Percentiles rank a stretch among this genome's conserved stretches.
Evolutionary conservation across 2,797 vertebrate genomes (phyloP).

Genomic region (Meriones psammophilus): DNA sequence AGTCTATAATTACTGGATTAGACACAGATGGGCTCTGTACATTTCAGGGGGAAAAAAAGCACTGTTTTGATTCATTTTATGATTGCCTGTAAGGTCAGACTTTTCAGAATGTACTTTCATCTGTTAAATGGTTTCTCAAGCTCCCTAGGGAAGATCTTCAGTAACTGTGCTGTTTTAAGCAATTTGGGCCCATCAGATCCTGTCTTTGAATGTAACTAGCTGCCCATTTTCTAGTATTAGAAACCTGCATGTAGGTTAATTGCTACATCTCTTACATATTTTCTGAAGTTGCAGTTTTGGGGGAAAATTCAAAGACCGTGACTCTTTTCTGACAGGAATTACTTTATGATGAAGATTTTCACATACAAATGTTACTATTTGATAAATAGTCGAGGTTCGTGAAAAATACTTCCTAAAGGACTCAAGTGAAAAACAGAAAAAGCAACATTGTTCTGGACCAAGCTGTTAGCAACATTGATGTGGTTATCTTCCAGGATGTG

Average conservation of each 20-base stretch:
- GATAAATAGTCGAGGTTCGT: constrained; percentile 75
- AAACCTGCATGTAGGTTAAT: constrained; percentile 91
- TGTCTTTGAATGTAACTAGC: constrained; percentile 91
- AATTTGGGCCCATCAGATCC: constrained; percentile 92
- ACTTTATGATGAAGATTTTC: constrained; percentile 65
- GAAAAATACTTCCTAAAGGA: constrained; percentile 53
- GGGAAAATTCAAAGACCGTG: constrained; percentile 72
- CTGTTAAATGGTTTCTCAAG: constrained; percentile 93
- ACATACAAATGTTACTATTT: constrained; percentile 60
- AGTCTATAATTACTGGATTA: constrained; percentile 94
- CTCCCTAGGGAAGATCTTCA: constrained; percentile 91
- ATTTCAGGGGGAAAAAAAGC: constrained; percentile 90
- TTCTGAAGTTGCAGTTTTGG: constrained; percentile 86
- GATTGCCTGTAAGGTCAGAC: constrained; percentile 94
- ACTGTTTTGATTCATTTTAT: constrained; percentile 93
- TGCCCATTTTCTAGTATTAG: constrained; percentile 91
- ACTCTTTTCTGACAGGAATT: constrained; percentile 67
- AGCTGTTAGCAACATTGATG: constrained; percentile 25
- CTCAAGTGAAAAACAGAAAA: constrained; percentile 69
- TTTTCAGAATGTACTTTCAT: constrained; percentile 94
- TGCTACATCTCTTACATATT: constrained; percentile 89
- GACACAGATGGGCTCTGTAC: constrained; percentile 93
- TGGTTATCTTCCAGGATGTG: too few relatives aligned
- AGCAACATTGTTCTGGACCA: constrained; percentile 24
- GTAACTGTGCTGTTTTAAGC: constrained; percentile 93